Evolutionary conservation across 1,140 invertebrate genomes (phyloP), one percentile per base, ranked within the genome.

Genomic region (Tetragonula clypearis): DNA sequence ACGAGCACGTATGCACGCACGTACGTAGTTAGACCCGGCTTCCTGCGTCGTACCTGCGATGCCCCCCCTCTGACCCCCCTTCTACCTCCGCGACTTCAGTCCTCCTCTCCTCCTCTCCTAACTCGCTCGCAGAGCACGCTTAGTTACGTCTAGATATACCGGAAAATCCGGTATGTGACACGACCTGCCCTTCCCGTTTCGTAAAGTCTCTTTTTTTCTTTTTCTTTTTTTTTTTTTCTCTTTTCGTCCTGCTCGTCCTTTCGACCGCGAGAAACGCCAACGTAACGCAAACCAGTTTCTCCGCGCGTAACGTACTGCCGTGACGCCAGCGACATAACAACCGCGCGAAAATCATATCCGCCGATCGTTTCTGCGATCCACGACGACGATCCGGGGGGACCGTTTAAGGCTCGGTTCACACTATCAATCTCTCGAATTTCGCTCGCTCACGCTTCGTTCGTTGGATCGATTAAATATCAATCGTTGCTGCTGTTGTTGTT

Each of bases 281-380:
- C 90, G 86, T 86, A 92, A 92, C 41, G 90, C 90, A 90, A 92
- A 92, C 91, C 91, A 92, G 91, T 92, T 92, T 89, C 90, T 86
- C 83, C 85, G 62, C 41, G 55, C 73, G 72, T 83, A 86, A 89
- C 79, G 58, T 78, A 83, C 62, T 17, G 66, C 60, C 60, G 23
- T 12, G 60, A 62, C 60, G 78, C 60, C 83, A 71, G 56, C 69
- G 58, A 53, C 35, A 21, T 14, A 49, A 73, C 69, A 62, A 77
- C 76, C 85, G 78, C 77, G 81, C 79, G 72, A 53, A 89, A 77
- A 84, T 86, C 82, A 30, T 55, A 58, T 41, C 41, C 68, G 66
- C 56, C 60, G 60, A 62, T n/a, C 60, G 82, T 68, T 72, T 26
- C 76, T 55, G 23, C 60, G 62, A 53, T 56, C 74, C 41, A 49